These are phyloP conservation scores for Cancer borealis DNA, from an alignment of 2,888 invertebrate genomes.

Conservation along the genomic window DNA sequence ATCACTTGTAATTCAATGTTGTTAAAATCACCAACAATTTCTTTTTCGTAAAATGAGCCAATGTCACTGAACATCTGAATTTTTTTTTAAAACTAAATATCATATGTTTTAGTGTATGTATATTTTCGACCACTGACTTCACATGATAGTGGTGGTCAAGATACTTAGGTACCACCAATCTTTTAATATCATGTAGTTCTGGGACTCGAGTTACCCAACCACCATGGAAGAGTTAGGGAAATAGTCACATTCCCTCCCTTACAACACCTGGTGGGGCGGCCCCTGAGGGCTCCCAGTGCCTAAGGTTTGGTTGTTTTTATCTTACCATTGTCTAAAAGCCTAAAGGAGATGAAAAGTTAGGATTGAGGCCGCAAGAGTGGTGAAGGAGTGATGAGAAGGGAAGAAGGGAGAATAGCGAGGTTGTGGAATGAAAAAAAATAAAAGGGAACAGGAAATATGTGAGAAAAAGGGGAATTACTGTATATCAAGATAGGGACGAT, in stretches of 20 bases:
- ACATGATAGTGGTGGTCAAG: too few relatives aligned
- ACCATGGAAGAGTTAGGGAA: too few relatives aligned
- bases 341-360: neutral
- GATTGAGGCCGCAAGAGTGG: neutral
- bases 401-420: neutral
- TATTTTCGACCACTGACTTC: too few relatives aligned
- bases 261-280: neutral
- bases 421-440: neutral
- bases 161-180: too few relatives aligned
- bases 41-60: too few relatives aligned
- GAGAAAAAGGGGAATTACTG: too few relatives aligned
- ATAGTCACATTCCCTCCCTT: slow-evolving; percentile 25
- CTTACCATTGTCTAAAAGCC: neutral
- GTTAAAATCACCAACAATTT: too few relatives aligned
- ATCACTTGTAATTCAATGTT: too few relatives aligned
- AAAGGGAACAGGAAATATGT: neutral
- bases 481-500: neutral
- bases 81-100: too few relatives aligned
- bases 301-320: neutral
- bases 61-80: too few relatives aligned
- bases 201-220: neutral
- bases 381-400: neutral
- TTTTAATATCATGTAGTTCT: too few relatives aligned
- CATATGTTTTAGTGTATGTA: too few relatives aligned
- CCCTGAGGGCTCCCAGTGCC: neutral